Conservation (phyloP, 2,888 invertebrate genomes). For the Mythimna lalbum region DNA sequence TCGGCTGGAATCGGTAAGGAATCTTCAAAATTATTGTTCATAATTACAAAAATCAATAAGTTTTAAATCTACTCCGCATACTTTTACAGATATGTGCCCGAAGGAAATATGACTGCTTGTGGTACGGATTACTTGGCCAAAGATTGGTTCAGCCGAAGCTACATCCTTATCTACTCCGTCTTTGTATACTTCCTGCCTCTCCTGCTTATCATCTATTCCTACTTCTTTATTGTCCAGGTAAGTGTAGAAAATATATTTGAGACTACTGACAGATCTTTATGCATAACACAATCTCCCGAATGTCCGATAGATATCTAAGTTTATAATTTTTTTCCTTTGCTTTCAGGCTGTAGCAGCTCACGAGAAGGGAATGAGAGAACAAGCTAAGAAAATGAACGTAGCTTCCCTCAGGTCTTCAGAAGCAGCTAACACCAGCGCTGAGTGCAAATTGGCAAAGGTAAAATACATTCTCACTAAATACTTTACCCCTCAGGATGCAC, state of each 20-base stretch:
- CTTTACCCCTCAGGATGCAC: neutral
- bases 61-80: neutral
- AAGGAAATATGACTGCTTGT: slow-evolving; percentile 98
- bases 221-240: slow-evolving; percentile 96
- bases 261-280: neutral
- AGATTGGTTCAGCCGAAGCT: slow-evolving; percentile 94
- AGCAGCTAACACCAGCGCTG: slow-evolving; percentile 94
- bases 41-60: neutral
- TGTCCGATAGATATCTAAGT: neutral
- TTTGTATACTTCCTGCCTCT: slow-evolving; percentile 95
- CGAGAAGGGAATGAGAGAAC: slow-evolving; percentile 96
- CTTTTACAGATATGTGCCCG: slow-evolving; percentile 94
- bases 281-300: neutral
- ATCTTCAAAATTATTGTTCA: neutral
- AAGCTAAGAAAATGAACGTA: slow-evolving; percentile 98
- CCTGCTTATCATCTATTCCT: slow-evolving; percentile 95
- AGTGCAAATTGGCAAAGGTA: slow-evolving; percentile 96
- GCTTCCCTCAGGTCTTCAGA: slow-evolving; percentile 96
- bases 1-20: slow-evolving; percentile 95
- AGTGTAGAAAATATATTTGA: slow-evolving; percentile 15
- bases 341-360: slow-evolving; percentile 94
- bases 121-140: slow-evolving; percentile 96
- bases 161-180: slow-evolving; percentile 94
- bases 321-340: neutral
- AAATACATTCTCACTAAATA: slow-evolving; percentile 7